A percentile compares a stretch with the other conserved stretches of the same genome.
phyloP scores from a whole-genome alignment of 2,797 vertebrate species.

The Sardinella longiceps region DNA sequence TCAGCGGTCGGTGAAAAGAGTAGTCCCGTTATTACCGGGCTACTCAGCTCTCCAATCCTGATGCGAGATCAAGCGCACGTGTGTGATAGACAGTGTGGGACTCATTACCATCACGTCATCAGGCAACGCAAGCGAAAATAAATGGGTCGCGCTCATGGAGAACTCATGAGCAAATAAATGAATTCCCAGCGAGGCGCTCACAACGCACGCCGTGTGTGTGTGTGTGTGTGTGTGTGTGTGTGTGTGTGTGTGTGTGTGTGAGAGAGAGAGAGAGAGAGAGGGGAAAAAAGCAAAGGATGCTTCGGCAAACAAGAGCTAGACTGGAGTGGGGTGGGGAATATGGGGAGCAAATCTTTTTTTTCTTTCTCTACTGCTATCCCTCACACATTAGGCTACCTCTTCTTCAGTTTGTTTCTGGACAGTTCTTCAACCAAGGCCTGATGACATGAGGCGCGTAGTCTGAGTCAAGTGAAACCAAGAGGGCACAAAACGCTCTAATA shows the following conservation, averaged over 20 bases:
- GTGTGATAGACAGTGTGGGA: neutral
- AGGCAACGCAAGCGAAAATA: neutral
- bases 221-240: too few species aligned
- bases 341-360: neutral
- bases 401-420: neutral
- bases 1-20: neutral
- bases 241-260: too few species aligned
- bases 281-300: neutral
- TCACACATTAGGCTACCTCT: neutral
- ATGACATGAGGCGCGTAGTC: neutral
- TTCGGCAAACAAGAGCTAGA: too few species aligned
- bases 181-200: neutral
- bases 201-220: neutral
- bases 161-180: neutral
- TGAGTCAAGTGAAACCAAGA: too few species aligned
- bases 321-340: neutral
- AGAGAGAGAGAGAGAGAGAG: too few species aligned
- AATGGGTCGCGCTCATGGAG: conserved; percentile 9
- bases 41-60: neutral
- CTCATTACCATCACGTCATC: conserved; percentile 1
- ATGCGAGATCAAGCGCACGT: neutral
- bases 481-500: too few species aligned
- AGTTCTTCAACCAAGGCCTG: too few species aligned
- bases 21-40: neutral
- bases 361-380: neutral